Conservation (phyloP, 2,888 invertebrate genomes). For the Thumatha senex region DNA sequence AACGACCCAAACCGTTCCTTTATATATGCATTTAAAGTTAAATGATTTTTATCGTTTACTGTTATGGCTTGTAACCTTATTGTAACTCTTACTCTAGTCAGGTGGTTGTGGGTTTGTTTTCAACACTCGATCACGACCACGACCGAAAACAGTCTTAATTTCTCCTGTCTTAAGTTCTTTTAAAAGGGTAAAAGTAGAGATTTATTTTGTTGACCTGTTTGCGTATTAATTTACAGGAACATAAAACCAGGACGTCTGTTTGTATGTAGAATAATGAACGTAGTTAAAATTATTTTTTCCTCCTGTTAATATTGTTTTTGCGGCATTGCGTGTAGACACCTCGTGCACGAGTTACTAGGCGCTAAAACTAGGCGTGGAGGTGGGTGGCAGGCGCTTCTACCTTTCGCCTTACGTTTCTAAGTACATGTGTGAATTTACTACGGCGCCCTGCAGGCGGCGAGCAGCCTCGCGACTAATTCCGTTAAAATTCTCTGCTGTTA, state of each 20-base stretch:
- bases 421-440: constrained; percentile 76
- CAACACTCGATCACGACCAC: too few species aligned
- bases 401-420: constrained; percentile 44
- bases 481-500: constrained; percentile 79
- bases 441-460: constrained; percentile 79
- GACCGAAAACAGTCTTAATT: too few species aligned
- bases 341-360: constrained; percentile 68
- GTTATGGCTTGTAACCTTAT: too few species aligned
- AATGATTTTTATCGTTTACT: too few species aligned
- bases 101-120: too few species aligned
- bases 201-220: background rate
- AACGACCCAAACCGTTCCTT: too few species aligned
- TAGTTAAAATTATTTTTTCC: constrained; percentile 44
- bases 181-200: too few species aligned
- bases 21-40: too few species aligned
- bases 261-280: constrained; percentile 29
- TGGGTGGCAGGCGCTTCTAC: constrained; percentile 54
- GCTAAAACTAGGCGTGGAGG: constrained; percentile 69
- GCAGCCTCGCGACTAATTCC: constrained; percentile 74
- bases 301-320: constrained; percentile 61
- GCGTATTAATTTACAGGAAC: background rate
- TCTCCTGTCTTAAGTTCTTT: too few species aligned
- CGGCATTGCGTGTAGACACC: constrained; percentile 73
- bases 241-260: background rate
- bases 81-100: too few species aligned